Evolutionary conservation across 1,140 invertebrate species (phyloP), one percentile per base, ranked within the genome.

Genomic region (Pachypeltis micranthus): DNA sequence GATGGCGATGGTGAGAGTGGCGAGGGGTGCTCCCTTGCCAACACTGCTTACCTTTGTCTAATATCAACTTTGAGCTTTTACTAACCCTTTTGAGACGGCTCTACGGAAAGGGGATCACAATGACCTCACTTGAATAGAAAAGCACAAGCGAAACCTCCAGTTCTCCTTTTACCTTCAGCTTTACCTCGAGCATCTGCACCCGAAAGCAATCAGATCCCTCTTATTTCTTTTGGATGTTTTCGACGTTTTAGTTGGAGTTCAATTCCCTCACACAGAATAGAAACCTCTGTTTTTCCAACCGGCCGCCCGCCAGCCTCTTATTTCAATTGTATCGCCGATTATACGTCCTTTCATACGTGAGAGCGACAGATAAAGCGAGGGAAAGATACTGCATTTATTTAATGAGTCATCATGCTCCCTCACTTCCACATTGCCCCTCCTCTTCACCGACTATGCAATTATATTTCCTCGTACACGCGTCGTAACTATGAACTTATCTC

Each of bases 51-150:
- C 47, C 47, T 51, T 51, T 51, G 47, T 51, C 47, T 51, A 51
- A 51, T 51, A 51, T 51, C 47, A 51, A 51, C 47, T 51, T 51
- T 51, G 47, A 51, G 47, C 47, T 51, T 51, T 51, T 51, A 51
- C 47, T 51, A 51, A 51, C 47, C 47, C 47, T 51, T 51, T 51
- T 51, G 47, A 51, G 47, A 21, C 23, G 23, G 21, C 31, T 16
- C 12, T 4, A 21, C 10, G 23, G 47, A 10, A 21, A 51, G 47
- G 21, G 47, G 47, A 51, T 51, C 47, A 51, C 47, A 51, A 51
- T 51, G 47, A 51, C 47, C 47, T 21, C 47, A 51, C 21, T 21
- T 51, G 47, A 51, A 51, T 51, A 21, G 47, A 51, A 51, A 51
- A 51, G 10, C 47, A 21, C 47, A 3, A 10, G 47, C 47, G 23